Conservation (phyloP, 2,113 vertebrate genomes). For the Oplegnathus fasciatus region DNA sequence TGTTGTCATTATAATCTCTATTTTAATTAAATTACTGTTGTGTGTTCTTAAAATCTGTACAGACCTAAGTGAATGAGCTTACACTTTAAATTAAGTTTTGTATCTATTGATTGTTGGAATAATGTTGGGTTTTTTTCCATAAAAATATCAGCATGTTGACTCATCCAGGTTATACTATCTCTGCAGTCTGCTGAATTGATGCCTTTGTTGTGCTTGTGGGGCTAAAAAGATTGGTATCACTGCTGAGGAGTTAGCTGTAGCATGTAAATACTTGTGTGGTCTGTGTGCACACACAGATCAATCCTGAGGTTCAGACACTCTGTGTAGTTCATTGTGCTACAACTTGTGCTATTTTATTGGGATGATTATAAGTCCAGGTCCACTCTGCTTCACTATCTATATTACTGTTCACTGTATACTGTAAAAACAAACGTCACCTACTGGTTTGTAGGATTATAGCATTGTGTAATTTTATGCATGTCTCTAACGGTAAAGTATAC, state of each 20-base stretch:
- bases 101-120: not conserved
- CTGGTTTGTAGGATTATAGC: no score
- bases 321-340: not conserved
- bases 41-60: not conserved
- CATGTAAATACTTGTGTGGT: not conserved
- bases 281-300: not conserved
- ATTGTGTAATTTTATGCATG: not conserved
- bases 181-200: not conserved
- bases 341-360: not conserved
- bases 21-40: not conserved
- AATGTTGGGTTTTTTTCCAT: not conserved
- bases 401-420: not conserved
- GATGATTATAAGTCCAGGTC: conserved; percentile 5
- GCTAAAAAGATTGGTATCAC: not conserved
- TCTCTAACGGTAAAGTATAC: not conserved
- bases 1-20: not conserved
- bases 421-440: conserved; percentile 19
- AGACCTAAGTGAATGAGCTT: accelerated
- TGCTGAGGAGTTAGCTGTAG: not conserved
- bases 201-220: not conserved
- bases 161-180: not conserved
- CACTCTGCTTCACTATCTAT: not conserved
- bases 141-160: not conserved
- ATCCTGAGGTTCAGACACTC: not conserved
- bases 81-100: not conserved